Conservation (phyloP, 2,888 invertebrate species). For the Schizotus pectinicornis region DNA sequence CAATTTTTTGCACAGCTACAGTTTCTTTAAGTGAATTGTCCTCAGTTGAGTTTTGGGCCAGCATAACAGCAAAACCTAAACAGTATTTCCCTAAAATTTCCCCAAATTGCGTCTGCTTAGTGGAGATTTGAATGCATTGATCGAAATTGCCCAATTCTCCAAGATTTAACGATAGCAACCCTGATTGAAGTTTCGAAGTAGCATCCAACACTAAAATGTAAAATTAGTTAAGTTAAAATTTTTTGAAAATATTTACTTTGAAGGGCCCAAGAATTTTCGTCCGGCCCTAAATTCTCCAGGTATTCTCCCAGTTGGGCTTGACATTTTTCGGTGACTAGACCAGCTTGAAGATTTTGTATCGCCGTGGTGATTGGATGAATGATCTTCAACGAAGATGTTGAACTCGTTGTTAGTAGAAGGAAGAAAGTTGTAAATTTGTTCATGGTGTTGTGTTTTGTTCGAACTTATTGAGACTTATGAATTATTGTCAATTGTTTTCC, state of each 20-base stretch:
- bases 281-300: conserved; percentile 1
- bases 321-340: background rate
- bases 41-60: background rate
- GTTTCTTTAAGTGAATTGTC: background rate
- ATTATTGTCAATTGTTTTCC: no score
- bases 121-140: conserved; percentile 38
- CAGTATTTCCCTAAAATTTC: conserved; percentile 28
- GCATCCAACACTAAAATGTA: conserved; percentile 37
- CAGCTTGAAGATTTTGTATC: no score
- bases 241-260: conserved; percentile 11
- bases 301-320: conserved; percentile 7
- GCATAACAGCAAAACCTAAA: conserved; percentile 1
- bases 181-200: conserved; percentile 37
- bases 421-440: no score
- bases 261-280: conserved; percentile 6
- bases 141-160: conserved; percentile 41
- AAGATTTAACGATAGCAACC: conserved; percentile 27
- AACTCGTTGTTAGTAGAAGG: conserved; percentile 18
- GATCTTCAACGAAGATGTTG: no score
- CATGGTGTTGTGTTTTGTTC: no score
- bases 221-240: background rate
- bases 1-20: background rate
- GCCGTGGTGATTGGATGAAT: no score
- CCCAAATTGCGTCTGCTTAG: background rate
- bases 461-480: no score